A percentile compares a stretch with the other conserved stretches of the same genome.
These are phyloP conservation scores for Rhimphoctona megacephalus DNA, from an alignment of 2,888 invertebrate species.

Conservation along the genomic window DNA sequence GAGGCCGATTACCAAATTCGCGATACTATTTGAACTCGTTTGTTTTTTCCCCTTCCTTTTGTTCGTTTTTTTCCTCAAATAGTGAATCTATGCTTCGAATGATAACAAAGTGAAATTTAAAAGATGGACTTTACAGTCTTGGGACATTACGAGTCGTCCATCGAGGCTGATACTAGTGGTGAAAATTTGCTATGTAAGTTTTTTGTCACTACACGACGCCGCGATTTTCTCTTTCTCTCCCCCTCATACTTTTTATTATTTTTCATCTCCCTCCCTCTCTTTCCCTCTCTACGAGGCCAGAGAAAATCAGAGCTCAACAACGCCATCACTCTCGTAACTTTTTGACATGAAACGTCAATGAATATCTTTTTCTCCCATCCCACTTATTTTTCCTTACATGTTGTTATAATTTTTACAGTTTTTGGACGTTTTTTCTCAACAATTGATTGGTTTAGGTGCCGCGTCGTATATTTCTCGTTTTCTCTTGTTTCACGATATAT, in stretches of 20 bases:
- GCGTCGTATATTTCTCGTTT: slow-evolving; percentile 24
- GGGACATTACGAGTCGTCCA: slow-evolving; percentile 79
- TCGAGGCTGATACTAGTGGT: slow-evolving; percentile 75
- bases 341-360: slow-evolving; percentile 21
- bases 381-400: background rate
- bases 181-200: slow-evolving; percentile 80
- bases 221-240: slow-evolving; percentile 18
- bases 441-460: slow-evolving; percentile 38
- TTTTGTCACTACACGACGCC: slow-evolving; percentile 56
- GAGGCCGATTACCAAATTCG: slow-evolving; percentile 65
- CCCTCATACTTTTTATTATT: slow-evolving; percentile 1
- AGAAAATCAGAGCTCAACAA: slow-evolving; percentile 55
- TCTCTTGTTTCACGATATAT: background rate
- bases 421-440: slow-evolving; percentile 6
- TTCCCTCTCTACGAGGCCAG: slow-evolving; percentile 44
- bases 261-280: background rate
- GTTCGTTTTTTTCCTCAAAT: slow-evolving; percentile 32
- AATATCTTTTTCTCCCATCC: background rate
- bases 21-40: slow-evolving; percentile 55
- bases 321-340: slow-evolving; percentile 44
- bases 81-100: slow-evolving; percentile 68
- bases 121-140: slow-evolving; percentile 81
- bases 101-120: slow-evolving; percentile 61
- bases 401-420: background rate
- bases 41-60: background rate